Base-by-base conservation (phyloP, 2,888 invertebrate species). In the Dolichomitus sp. region DNA sequence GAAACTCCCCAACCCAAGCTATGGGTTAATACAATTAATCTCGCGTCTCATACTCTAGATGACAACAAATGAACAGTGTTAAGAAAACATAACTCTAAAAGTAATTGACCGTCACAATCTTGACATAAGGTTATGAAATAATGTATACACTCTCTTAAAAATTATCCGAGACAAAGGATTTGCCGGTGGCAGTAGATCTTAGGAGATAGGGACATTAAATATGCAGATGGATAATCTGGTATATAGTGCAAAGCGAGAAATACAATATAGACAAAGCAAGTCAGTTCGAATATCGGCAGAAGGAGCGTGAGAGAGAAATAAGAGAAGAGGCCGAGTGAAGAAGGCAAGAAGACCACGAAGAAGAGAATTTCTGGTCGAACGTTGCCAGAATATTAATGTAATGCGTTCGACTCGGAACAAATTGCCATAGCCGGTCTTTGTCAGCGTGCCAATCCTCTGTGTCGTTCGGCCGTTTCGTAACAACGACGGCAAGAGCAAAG, bases 351-450 rank as follows among this genome's bases (percentile, higher is more conserved):
- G 69, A 78, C 78, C 42, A 78, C 48, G 70, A 75, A 74, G 77
- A 84, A 48, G 80, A 80, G 80, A 84, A 83, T 82, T 83, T 84
- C 72, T 85, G 86, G 70, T 87, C 87, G 87, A 87, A 90, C 87
- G 89, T 84, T 82, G 87, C 87, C 88, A 84, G 91, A 90, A 91
- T 91, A 90, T 91, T 90, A 91, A 91, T 89, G 88, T 86, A 87
- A 83, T 83, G 86, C 81, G 88, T 91, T 91, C 88, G 91, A 88
- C 89, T 88, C 85, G 88, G 85, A 89, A 89, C 90, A 87, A 89
- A 91, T 91, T 88, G 88, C 86, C 84, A 85, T 85, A 81, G 81
- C 85, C 80, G 85, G 83, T 85, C 87, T 87, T 89, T 89, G 90
- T 89, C 89, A 88, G 85, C 87, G 84, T 87, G 89, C 89, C 90